Evolutionary conservation across 2,113 vertebrate species (phyloP).

Genomic region (Colius striatus): DNA sequence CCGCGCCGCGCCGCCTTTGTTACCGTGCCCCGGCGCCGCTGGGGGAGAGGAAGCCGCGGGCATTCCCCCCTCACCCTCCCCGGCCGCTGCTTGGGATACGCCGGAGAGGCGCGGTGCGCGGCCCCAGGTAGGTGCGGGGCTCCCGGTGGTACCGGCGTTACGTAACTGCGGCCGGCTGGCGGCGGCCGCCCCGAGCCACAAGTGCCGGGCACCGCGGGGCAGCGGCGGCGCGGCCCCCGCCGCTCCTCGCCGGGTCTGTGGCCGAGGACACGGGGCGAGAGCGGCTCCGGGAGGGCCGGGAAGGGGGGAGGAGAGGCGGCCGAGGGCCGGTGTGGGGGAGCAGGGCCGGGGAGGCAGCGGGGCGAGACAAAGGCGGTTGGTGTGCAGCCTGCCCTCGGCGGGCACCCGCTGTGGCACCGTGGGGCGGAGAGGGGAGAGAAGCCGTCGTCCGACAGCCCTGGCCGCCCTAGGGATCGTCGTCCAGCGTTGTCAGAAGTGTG

Average conservation of each 20-base stretch:
- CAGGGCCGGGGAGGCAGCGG: background rate
- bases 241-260: background rate
- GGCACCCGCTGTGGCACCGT: background rate
- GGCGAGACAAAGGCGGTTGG: constrained; percentile 36
- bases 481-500: background rate
- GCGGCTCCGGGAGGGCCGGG: background rate
- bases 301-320: background rate
- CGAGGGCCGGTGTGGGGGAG: background rate
- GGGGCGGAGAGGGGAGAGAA: background rate
- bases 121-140: background rate
- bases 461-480: background rate
- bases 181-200: background rate
- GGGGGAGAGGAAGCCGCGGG: background rate
- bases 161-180: background rate
- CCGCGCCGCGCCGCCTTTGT: constrained; percentile 63
- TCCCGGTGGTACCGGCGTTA: background rate
- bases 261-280: background rate
- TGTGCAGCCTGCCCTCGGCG: background rate
- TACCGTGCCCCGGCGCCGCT: background rate
- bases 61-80: accelerated
- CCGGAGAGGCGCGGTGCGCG: background rate
- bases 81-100: background rate
- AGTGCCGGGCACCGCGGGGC: background rate
- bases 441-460: background rate
- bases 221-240: too few relatives aligned